Percentiles rank a stretch among this genome's conserved stretches.
Conservation (phyloP, 2,113 vertebrate genomes). For the Regulus satrapa region DNA sequence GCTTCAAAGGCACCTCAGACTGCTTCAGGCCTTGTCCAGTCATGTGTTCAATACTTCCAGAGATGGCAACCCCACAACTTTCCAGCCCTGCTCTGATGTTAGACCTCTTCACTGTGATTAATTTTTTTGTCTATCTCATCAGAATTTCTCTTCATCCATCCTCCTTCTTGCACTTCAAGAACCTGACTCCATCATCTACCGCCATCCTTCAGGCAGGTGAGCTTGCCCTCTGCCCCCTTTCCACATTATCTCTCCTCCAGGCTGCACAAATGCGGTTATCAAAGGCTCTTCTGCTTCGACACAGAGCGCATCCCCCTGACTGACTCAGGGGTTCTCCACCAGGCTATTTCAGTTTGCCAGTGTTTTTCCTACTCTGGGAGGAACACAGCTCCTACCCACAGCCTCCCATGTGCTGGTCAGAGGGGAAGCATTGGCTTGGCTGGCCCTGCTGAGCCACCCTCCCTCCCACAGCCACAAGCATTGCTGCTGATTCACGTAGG, state of each 20-base stretch:
- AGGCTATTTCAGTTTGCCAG: background rate
- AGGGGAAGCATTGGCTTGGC: background rate
- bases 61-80: background rate
- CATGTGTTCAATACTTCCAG: background rate
- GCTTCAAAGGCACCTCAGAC: background rate
- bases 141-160: background rate
- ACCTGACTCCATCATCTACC: background rate
- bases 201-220: background rate
- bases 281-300: background rate
- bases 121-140: background rate
- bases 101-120: background rate
- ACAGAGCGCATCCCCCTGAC: background rate
- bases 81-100: background rate
- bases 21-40: background rate
- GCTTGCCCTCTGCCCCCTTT: background rate
- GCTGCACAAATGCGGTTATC: background rate
- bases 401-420: background rate
- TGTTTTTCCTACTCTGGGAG: background rate
- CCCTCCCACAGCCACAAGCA: background rate
- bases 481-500: background rate
- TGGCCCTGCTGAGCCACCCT: background rate
- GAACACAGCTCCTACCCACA: background rate
- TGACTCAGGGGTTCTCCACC: background rate
- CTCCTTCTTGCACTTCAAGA: background rate
- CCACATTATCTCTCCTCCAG: background rate